Percentiles rank a stretch among this genome's conserved stretches.
Evolutionary conservation across 2,797 vertebrate species (phyloP).

Genomic region (Heteromormyrus szaboi): DNA sequence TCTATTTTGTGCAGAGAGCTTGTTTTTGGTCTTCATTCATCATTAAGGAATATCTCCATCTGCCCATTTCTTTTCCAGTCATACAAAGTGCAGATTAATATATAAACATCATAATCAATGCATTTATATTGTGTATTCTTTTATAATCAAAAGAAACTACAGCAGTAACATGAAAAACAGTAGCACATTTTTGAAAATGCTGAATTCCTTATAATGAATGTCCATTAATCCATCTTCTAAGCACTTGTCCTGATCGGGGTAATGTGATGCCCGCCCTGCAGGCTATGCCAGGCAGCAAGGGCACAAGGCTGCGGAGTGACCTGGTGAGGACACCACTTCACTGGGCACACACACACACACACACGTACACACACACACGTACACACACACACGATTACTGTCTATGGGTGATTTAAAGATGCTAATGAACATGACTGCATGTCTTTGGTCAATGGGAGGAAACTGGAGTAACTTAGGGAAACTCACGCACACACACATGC

Average conservation of each 20-base stretch:
- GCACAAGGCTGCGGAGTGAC: background rate
- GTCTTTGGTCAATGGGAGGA: background rate
- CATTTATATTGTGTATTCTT: background rate
- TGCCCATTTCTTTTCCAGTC: background rate
- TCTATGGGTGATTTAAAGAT: background rate
- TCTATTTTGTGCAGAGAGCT: background rate
- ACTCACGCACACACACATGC: background rate
- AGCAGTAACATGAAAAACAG: background rate
- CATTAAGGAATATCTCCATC: background rate
- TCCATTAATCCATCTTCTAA: background rate
- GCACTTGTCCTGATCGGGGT: background rate
- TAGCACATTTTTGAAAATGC: background rate
- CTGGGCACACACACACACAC: background rate
- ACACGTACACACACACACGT: background rate
- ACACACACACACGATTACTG: background rate
- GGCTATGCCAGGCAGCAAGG: background rate
- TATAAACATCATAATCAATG: background rate
- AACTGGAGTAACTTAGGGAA: background rate
- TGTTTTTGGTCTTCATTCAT: background rate
- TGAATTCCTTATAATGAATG: background rate
- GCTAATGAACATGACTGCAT: background rate
- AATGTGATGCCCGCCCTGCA: background rate
- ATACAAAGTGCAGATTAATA: background rate
- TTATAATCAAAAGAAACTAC: background rate
- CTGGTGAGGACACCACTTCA: background rate